Conservation (phyloP, 2,888 invertebrate genomes). For the Diarsia dahlii region DNA sequence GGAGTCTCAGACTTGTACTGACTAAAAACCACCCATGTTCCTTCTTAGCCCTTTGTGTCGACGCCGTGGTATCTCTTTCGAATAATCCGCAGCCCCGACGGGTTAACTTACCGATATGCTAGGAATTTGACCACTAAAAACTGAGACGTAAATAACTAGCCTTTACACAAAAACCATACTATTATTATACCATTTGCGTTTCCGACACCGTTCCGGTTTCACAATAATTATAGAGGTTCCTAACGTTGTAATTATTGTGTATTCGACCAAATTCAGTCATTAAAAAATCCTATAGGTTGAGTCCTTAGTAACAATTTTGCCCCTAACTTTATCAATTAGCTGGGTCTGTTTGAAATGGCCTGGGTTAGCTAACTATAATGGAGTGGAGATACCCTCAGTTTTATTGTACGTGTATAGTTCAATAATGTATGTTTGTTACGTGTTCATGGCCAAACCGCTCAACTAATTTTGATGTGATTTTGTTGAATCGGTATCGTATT, state of each 20-base stretch:
- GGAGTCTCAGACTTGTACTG: too few relatives aligned
- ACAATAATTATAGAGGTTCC: not conserved
- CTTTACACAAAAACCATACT: too few relatives aligned
- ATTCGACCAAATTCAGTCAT: not conserved
- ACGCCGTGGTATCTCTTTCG: too few relatives aligned
- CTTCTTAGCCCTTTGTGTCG: too few relatives aligned
- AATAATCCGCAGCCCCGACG: too few relatives aligned
- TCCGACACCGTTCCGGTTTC: not conserved
- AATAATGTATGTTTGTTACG: conserved; percentile 5
- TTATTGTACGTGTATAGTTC: not conserved
- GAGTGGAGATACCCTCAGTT: not conserved
- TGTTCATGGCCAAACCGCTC: too few relatives aligned
- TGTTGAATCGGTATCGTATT: too few relatives aligned
- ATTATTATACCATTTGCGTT: too few relatives aligned
- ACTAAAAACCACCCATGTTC: too few relatives aligned
- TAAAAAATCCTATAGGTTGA: not conserved
- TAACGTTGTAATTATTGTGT: not conserved
- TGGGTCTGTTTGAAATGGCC: conserved; percentile 10
- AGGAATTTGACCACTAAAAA: too few relatives aligned
- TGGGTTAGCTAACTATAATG: conserved; percentile 6
- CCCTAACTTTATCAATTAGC: conserved; percentile 22
- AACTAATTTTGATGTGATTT: not conserved
- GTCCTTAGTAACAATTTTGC: not conserved
- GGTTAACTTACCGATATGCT: too few relatives aligned
- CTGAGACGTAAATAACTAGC: too few relatives aligned